These are phyloP conservation scores for Palythoa grandiflora DNA, from an alignment of 92 coral and sea anemone genomes.

Conservation along the genomic window DNA sequence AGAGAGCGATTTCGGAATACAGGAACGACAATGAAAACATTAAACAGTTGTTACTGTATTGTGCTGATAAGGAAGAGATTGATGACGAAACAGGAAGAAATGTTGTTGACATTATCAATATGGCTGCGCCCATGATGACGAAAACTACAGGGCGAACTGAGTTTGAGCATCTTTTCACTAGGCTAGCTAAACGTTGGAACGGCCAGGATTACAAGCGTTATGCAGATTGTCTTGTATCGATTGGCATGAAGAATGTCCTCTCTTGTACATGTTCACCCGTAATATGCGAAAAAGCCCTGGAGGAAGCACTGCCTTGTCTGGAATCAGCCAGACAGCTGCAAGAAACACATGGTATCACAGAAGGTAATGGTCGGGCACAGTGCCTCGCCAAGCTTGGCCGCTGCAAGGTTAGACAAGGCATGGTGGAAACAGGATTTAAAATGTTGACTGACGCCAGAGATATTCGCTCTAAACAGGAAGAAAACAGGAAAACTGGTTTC, in stretches of 20 bases:
- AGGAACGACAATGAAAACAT: slow-evolving; percentile 60
- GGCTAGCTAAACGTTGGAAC: slow-evolving; percentile 22
- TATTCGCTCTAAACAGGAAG: not conserved
- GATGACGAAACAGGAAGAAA: not conserved
- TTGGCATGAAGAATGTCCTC: slow-evolving; percentile 60
- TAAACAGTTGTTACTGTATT: slow-evolving; percentile 27
- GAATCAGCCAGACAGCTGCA: slow-evolving; percentile 47
- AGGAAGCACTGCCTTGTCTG: slow-evolving; percentile 45
- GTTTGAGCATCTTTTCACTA: not conserved
- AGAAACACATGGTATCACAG: slow-evolving; percentile 29
- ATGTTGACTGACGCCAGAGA: slow-evolving; percentile 50
- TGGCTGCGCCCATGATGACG: slow-evolving; percentile 49
- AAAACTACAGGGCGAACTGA: slow-evolving; percentile 37
- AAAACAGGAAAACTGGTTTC: not conserved
- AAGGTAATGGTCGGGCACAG: too few relatives aligned
- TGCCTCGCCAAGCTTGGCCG: too few relatives aligned
- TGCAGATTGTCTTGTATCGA: too few relatives aligned
- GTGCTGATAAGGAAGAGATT: too few relatives aligned
- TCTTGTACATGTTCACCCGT: slow-evolving; percentile 46
- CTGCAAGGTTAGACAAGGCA: slow-evolving; percentile 33
- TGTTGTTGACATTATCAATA: slow-evolving; percentile 56
- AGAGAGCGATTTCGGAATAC: slow-evolving; percentile 41
- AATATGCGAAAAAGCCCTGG: slow-evolving; percentile 39
- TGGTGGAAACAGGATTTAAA: not conserved
- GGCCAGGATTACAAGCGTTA: slow-evolving; percentile 43